phyloP scores from a whole-genome alignment of 2,113 vertebrate genomes.

The Ophiodon elongatus region DNA sequence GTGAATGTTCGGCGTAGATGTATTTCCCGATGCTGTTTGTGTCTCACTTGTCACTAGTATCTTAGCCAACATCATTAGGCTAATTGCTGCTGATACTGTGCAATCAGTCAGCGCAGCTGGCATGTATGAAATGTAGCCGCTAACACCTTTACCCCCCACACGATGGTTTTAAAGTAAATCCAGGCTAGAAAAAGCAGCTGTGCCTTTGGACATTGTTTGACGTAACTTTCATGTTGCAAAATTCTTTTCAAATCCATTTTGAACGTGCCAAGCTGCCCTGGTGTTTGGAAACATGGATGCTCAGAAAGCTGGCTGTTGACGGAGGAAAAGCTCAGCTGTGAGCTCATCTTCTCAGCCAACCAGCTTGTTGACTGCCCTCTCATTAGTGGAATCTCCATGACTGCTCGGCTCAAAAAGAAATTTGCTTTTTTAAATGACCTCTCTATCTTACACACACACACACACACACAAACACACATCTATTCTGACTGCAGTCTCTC shows the following conservation, averaged over 20 bases:
- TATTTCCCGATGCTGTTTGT: conserved; percentile 14
- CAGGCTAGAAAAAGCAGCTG: neutral
- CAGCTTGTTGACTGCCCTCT: conserved; percentile 25
- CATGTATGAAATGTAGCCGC: conserved; percentile 24
- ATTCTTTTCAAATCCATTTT: neutral
- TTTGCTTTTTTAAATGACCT: neutral
- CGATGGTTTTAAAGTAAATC: conserved; percentile 16
- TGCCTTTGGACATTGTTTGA: neutral
- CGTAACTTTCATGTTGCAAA: conserved; percentile 6
- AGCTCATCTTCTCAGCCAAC: conserved; percentile 21
- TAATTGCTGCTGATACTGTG: conserved; percentile 55
- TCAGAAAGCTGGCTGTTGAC: conserved; percentile 22
- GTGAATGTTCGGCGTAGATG: neutral
- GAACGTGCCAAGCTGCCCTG: conserved; percentile 12
- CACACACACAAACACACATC: conserved; percentile 8
- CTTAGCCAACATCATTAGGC: conserved; percentile 43
- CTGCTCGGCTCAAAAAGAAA: conserved; percentile 5
- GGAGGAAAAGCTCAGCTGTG: conserved; percentile 10
- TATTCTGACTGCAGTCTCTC: conserved; percentile 20
- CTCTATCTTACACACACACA: conserved; percentile 12
- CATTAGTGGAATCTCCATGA: conserved; percentile 7
- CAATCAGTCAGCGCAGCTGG: conserved; percentile 57
- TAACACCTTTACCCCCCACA: neutral
- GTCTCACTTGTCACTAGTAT: neutral
- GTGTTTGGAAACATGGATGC: conserved; percentile 20